Percentiles rank a stretch among this genome's conserved stretches.
These are phyloP conservation scores for Halocaridina rubra DNA, from an alignment of 2,888 invertebrate genomes.

Conservation along the genomic window DNA sequence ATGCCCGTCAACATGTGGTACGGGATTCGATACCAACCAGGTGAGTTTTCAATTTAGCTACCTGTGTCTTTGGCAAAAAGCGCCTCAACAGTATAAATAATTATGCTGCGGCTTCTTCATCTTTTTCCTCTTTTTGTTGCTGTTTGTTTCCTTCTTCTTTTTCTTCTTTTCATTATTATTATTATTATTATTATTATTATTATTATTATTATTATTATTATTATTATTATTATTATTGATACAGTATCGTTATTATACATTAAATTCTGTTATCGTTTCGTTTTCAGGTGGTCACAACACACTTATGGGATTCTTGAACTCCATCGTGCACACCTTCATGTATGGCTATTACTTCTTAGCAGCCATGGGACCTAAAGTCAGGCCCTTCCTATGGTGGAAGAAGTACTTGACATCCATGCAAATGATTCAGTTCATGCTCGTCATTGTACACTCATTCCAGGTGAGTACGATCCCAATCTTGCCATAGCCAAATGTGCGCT, in stretches of 20 bases:
- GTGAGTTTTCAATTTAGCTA: too few relatives aligned
- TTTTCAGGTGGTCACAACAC: constrained; percentile 60
- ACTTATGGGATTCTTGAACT: constrained; percentile 64
- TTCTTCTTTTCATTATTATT: neutral
- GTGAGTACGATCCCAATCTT: neutral
- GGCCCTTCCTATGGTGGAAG: constrained; percentile 65
- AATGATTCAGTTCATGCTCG: constrained; percentile 64
- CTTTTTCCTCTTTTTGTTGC: too few relatives aligned
- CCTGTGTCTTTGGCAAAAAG: too few relatives aligned
- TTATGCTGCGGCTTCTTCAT: too few relatives aligned
- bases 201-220: neutral
- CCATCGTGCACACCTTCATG: constrained; percentile 63
- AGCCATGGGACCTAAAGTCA: constrained; percentile 64
- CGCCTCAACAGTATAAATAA: too few relatives aligned
- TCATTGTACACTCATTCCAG: constrained; percentile 57
- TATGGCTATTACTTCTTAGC: constrained; percentile 63
- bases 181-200: neutral
- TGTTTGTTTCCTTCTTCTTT: too few relatives aligned
- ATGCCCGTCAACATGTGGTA: constrained; percentile 24
- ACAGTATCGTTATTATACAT: too few relatives aligned
- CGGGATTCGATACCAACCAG: constrained; percentile 34
- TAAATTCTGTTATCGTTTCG: too few relatives aligned
- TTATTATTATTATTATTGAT: neutral
- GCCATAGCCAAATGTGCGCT: too few relatives aligned
- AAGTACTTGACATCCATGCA: constrained; percentile 64